Base-by-base conservation (phyloP, 1,140 invertebrate species). In the Drosophila neocordata region DNA sequence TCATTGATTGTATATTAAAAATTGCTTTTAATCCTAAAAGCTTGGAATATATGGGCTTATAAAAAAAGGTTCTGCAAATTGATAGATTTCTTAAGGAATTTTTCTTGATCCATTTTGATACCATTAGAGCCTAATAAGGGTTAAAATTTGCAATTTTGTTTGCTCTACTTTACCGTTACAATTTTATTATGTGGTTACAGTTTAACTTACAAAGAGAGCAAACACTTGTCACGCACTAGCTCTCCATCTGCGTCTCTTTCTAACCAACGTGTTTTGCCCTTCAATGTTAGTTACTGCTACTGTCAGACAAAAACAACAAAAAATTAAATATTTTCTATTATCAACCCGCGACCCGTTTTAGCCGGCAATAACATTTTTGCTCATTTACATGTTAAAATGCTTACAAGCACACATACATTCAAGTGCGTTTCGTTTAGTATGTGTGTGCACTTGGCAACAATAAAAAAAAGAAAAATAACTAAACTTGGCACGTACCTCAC, bases 401-500 rank as follows among this genome's bases (percentile, higher is more conserved):
- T 48, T 48, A 44, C 41, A 31, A 0, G 7, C 27, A 31, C 27
- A 31, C 27, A 44, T 44, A 13, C 15, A 7, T 44, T 8, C 18
- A 18, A 20, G 15, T 18, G 41, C 20, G 41, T 48, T 31, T 6
- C 6, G 27, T 31, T 31, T 3, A 6, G 6, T 41, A 7, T 41
- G 13, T 44, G 15, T 35, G 55, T 65, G 66, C 77, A 68, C 65
- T 69, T 85, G 81, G 81, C 70, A 73, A 70, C 77, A 73, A 68
- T 65, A 41, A 68, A 66, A 65, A 37, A 73, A 68, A 62, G 37
- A 68, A 66, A 65, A 37, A 52, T 66, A 41, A 59, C 57, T 41
- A 22, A 69, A 77, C 73, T 80, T 80, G 69, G 77, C 81, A 85
- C 81, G 81, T 77, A 81, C 69, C 59, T 61, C 58, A 69, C 71